Percentiles rank a stretch among this genome's conserved stretches.
Conservation (phyloP, 2,113 vertebrate species). For the Anseranas semipalmata region DNA sequence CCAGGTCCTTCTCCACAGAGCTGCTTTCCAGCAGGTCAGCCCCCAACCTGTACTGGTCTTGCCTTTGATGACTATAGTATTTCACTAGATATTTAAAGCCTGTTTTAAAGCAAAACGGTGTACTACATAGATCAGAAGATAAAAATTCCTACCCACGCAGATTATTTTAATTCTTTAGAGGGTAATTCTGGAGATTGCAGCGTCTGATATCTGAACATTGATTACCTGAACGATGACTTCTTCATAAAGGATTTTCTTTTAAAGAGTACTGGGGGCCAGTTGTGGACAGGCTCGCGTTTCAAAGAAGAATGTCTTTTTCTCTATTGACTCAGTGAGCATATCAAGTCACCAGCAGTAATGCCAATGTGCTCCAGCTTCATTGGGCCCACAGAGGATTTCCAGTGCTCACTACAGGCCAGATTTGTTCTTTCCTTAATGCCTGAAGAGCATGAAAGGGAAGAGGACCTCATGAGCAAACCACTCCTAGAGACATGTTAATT, state of each 20-base stretch:
- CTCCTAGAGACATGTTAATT: background rate
- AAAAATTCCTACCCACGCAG: background rate
- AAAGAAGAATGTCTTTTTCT: background rate
- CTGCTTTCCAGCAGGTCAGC: too few relatives aligned
- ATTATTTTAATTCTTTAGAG: background rate
- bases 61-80: background rate
- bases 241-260: background rate
- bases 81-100: background rate
- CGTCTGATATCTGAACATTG: background rate
- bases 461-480: background rate
- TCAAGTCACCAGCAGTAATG: background rate
- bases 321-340: background rate
- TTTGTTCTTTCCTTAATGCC: background rate
- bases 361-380: too few relatives aligned
- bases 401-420: background rate
- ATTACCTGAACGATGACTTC: background rate
- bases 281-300: background rate
- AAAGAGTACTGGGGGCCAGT: background rate
- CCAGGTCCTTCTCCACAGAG: too few relatives aligned
- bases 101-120: background rate
- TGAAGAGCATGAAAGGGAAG: background rate
- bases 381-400: background rate
- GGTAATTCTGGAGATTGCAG: background rate
- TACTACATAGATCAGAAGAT: background rate
- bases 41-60: too few relatives aligned